A percentile compares a stretch with the other conserved stretches of the same genome.
These are phyloP conservation scores for Trigoniulus corallinus DNA, from an alignment of 1,140 invertebrate genomes.

Conservation along the genomic window DNA sequence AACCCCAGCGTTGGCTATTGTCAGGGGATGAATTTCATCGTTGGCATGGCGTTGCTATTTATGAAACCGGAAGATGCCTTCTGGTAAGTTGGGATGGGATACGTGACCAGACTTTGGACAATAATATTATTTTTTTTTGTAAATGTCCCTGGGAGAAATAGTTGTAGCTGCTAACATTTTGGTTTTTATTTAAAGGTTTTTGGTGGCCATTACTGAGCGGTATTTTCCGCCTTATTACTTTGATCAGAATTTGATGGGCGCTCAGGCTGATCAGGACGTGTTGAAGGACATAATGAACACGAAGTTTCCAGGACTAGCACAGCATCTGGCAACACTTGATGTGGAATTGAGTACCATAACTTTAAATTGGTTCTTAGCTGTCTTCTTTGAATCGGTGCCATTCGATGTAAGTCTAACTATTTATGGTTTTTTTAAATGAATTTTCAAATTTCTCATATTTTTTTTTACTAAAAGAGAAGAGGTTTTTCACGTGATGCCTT, in stretches of 20 bases:
- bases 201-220: constrained; percentile 33
- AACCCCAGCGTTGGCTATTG: constrained; percentile 33
- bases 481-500: not conserved
- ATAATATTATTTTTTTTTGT: no score
- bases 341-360: constrained; percentile 35
- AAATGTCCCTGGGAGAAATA: no score
- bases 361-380: constrained; percentile 36
- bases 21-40: constrained; percentile 38
- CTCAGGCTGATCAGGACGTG: constrained; percentile 33
- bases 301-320: constrained; percentile 27
- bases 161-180: no score
- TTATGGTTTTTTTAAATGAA: not conserved
- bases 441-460: no score
- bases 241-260: constrained; percentile 32
- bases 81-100: constrained; percentile 21
- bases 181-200: no score
- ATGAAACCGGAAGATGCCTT: constrained; percentile 34
- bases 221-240: constrained; percentile 33
- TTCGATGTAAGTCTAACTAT: constrained; percentile 25
- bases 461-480: no score
- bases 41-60: constrained; percentile 32
- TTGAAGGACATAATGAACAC: constrained; percentile 29
- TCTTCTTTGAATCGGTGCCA: constrained; percentile 36
- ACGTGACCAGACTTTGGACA: no score
- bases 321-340: constrained; percentile 30